Base-by-base conservation (phyloP, 2,888 invertebrate genomes). In the Allacma fusca region DNA sequence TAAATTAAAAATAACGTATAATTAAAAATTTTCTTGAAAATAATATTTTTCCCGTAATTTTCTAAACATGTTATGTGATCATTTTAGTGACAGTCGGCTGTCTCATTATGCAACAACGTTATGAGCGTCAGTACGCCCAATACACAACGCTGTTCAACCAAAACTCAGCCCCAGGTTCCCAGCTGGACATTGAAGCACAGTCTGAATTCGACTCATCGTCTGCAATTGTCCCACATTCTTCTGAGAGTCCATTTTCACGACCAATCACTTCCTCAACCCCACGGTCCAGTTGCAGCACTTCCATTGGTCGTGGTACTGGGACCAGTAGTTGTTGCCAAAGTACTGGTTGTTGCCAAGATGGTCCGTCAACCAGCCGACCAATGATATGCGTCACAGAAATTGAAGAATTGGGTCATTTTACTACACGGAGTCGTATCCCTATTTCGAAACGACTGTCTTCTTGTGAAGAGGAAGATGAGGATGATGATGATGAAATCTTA, bases 51-150 rank as follows among this genome's bases (percentile, higher is more conserved):
- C n/a, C n/a, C n/a, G n/a, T n/a, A n/a, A n/a, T n/a, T n/a, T n/a
- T n/a, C n/a, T n/a, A n/a, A n/a, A n/a, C n/a, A n/a, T n/a, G n/a
- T n/a, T n/a, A n/a, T n/a, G n/a, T n/a, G n/a, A n/a, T n/a, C n/a
- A n/a, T 88, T 86, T 5, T 87, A 91, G 93, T 95, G 69, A 93
- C 94, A 0, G 90, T 93, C 2, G 93, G 93, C 0, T 93, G 94
- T 85, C 88, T 96, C 78, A 91, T 95, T 40, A 87, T 96, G 76
- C 94, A 95, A 87, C 93, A 95, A 85, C 89, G 96, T 44, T 93
- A 93, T 86, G 91, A 91, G 69, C 90, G 91, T 57, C 91, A 92
- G 80, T 91, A 91, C 84, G 90, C 91, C n/a, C 90, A 90, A 83
- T 91, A 91, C 85, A 86, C 81, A 57, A 76, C 83, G 0, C 78